These are phyloP conservation scores for Actinemys pallida DNA, from an alignment of 2,113 vertebrate species.

Conservation along the genomic window DNA sequence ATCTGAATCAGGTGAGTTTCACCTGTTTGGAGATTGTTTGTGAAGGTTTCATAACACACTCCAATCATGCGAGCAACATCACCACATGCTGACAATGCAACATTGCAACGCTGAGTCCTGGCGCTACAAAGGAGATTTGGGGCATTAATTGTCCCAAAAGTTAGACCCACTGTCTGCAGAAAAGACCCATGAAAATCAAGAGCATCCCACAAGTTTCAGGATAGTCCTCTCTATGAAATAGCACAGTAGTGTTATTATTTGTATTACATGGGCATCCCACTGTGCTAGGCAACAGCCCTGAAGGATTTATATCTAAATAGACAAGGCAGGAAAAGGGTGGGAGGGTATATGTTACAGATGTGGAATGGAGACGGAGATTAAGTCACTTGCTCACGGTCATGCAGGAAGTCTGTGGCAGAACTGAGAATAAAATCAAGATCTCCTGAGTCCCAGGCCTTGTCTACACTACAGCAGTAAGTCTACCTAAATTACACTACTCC, in stretches of 20 bases:
- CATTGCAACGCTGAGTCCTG: not conserved
- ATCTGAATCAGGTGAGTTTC: slow-evolving; percentile 11
- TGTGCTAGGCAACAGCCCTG: not conserved
- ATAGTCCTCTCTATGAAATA: not conserved
- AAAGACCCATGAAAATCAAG: not conserved
- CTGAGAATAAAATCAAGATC: slow-evolving; percentile 1
- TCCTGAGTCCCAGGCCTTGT: not conserved
- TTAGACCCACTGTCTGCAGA: not conserved
- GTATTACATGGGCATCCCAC: not conserved
- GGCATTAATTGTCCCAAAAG: not conserved
- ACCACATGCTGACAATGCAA: not conserved
- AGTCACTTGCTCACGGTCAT: not conserved
- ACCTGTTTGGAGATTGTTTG: not conserved
- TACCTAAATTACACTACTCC: too few species aligned
- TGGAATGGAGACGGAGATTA: not conserved
- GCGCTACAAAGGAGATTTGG: not conserved
- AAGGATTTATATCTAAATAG: not conserved
- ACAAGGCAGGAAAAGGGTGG: not conserved
- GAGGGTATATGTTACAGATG: not conserved
- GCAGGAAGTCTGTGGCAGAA: not conserved
- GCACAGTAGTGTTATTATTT: not conserved
- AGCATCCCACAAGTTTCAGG: not conserved
- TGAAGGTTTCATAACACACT: not conserved
- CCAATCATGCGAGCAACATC: not conserved
- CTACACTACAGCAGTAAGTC: too few species aligned